Evolutionary conservation across 1,140 invertebrate genomes (phyloP).

Genomic region (Rhynchophorus ferrugineus): DNA sequence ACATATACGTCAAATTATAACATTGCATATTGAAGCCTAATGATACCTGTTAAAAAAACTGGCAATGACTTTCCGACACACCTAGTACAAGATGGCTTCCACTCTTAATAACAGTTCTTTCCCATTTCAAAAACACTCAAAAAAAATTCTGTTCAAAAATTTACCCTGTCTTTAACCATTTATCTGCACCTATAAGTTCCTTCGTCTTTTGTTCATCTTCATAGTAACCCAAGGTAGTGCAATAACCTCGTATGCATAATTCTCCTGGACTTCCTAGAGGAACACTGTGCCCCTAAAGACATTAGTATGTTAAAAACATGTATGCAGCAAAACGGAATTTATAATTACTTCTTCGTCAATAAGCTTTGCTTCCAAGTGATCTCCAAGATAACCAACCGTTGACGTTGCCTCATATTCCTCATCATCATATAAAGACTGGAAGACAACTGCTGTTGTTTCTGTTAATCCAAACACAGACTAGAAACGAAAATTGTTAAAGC

Average conservation of each 20-base stretch:
- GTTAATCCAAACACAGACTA: constrained; percentile 84
- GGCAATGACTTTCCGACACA: too few relatives aligned
- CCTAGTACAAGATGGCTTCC: too few relatives aligned
- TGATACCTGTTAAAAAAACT: too few relatives aligned
- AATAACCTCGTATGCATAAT: constrained; percentile 73
- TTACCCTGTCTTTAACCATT: constrained; percentile 90
- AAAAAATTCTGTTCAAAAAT: constrained; percentile 6
- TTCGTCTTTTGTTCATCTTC: constrained; percentile 72
- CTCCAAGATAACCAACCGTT: constrained; percentile 70
- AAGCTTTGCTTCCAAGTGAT: constrained; percentile 72
- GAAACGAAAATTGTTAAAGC: constrained; percentile 22
- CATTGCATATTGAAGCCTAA: too few relatives aligned
- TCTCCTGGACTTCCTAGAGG: constrained; percentile 74
- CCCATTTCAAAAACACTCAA: too few relatives aligned
- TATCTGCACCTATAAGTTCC: constrained; percentile 58
- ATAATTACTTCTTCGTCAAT: constrained; percentile 61
- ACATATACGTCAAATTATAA: too few relatives aligned
- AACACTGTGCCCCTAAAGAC: constrained; percentile 42
- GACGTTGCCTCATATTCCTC: constrained; percentile 55
- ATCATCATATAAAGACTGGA: constrained; percentile 60
- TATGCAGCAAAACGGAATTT: not conserved
- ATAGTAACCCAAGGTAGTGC: constrained; percentile 82
- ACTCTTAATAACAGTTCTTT: too few relatives aligned
- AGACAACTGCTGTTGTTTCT: constrained; percentile 71
- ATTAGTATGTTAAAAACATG: not conserved